Evolutionary conservation across 2,888 invertebrate genomes (phyloP), one percentile per base, ranked within the genome.

Genomic region (Andrena minutula): DNA sequence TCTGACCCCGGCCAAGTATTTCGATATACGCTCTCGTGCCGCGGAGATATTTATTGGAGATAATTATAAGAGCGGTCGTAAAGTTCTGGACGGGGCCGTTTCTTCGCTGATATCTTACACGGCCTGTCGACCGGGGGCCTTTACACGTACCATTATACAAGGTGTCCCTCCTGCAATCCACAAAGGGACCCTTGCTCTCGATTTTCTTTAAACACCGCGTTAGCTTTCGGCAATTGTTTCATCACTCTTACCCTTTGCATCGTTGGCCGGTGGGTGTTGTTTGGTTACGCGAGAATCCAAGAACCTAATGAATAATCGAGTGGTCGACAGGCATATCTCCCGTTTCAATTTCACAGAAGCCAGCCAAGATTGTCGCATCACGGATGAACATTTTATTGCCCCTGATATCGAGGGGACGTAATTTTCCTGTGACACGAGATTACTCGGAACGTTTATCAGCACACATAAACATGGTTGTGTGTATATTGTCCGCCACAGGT

Each of bases 11-110:
- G 88, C 89, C 84, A 89, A 91, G 92, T 92, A 92, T 93, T 92
- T 92, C 92, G 92, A 93, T 92, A 90, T 90, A 91, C 89, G 90
- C 91, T 93, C 93, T 93, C 93, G 92, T 92, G 93, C 93, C 92
- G 91, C 91, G 90, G 90, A 93, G 93, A 93, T 93, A 93, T 93
- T 93, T 93, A 93, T 93, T 93, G 93, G 88, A 93, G 93, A 93
- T 93, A 93, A 93, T 93, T 93, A 93, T 92, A 93, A 92, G 93
- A 92, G 91, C 91, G 93, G 91, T 93, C 93, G 92, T 93, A 93
- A 93, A 93, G 91, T 93, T 92, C 91, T 87, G 90, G 89, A 89
- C 89, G 90, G 90, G 88, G 89, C 91, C 89, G 90, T 92, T 91
- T 89, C 91, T 90, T 89, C 86, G 91, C 88, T 92, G 93, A 93